Evolutionary conservation across 2,113 vertebrate genomes (phyloP).

Genomic region (Rhombomys opimus): DNA sequence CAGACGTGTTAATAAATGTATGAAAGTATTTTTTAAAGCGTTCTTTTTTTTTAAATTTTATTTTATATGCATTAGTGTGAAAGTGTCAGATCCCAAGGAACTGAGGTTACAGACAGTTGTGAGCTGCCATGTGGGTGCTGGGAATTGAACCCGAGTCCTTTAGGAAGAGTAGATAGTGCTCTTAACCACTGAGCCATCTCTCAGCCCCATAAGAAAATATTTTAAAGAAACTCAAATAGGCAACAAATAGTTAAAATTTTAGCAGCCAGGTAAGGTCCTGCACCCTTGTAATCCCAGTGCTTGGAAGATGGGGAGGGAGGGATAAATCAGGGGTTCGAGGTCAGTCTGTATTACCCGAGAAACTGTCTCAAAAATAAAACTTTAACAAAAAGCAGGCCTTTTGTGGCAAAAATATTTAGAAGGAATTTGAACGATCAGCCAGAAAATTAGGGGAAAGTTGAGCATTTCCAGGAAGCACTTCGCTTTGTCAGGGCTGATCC

Average conservation of each 20-base stretch:
- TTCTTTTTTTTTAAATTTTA: no score
- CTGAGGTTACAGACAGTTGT: no score
- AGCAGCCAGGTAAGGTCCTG: neutral
- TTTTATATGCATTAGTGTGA: no score
- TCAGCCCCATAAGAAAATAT: neutral
- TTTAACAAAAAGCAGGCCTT: neutral
- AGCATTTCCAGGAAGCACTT: neutral
- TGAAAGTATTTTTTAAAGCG: neutral
- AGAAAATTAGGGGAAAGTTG: neutral
- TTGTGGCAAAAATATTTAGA: conserved; percentile 35
- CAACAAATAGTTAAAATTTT: neutral
- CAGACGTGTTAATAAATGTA: neutral
- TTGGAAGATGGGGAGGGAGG: neutral
- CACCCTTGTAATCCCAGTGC: neutral
- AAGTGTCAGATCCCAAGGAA: no score
- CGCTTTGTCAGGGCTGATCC: neutral
- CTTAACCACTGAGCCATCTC: no score
- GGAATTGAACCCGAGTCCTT: no score
- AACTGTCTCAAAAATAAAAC: neutral
- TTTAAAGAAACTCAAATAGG: neutral
- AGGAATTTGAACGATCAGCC: neutral
- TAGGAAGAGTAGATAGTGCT: no score
- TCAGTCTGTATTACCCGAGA: neutral
- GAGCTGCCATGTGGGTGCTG: no score
- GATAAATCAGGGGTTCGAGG: neutral